Base-by-base conservation (phyloP, 2,888 invertebrate genomes). In the Aelia acuminata region DNA sequence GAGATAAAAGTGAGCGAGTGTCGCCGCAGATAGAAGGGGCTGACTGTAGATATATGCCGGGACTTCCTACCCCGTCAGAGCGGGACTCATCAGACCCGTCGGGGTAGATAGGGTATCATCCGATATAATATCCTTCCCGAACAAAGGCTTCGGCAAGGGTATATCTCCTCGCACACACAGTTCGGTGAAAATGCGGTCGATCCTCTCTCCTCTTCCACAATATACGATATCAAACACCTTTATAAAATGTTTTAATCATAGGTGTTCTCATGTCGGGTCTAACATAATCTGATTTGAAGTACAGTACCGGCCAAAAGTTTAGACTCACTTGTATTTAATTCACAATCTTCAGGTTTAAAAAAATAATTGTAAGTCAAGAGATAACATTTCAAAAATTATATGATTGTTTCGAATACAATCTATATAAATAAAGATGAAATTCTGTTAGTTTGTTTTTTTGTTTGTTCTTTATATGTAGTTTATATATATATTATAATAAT, bases 121-220 rank as follows among this genome's bases (percentile, higher is more conserved):
- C 63, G 63, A 70, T 70, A 35, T 70, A 70, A 70, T 70, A 70
- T 70, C 63, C 63, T 35, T 35, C 20, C 31, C 63, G 63, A 70
- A 70, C 63, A 70, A 70, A 70, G 63, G 63, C 15, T 20, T 20
- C 7, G 35, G 18, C 31, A n/a, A n/a, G n/a, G 31, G 63, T 31
- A 26, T 31, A 70, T 70, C 63, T 11, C 63, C 7, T 57, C 11
- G 3, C 63, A 70, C 31, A 20, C 18, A 35, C 18, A 18, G 31
- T 31, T 35, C 31, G 31, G 31, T 5, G 63, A 70, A 70, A 70
- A 18, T 31, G 5, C 35, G 31, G 20, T 70, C 31, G 31, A 70
- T 63, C 15, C 31, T 31, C 31, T 57, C n/a, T n/a, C 63, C 0
- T 15, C 31, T 31, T 63, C 31, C 1, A 70, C 63, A 53, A 53